Evolutionary conservation across 2,797 vertebrate species (phyloP).

Genomic region (Hippoglossus hippoglossus): DNA sequence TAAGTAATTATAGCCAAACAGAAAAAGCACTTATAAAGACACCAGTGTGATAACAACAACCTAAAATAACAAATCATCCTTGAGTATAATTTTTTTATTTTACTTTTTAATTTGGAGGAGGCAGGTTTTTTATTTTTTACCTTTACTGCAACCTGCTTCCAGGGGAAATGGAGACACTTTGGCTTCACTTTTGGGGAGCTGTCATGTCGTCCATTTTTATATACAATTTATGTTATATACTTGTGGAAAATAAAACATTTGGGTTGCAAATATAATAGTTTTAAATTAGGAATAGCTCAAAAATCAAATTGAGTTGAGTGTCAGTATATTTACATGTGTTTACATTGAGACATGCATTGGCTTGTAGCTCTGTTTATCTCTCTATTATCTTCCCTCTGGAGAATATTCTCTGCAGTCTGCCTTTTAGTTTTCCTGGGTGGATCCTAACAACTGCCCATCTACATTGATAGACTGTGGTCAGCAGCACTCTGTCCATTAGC

Average conservation of each 20-base stretch:
- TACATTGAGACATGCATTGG: neutral
- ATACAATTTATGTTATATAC: no score
- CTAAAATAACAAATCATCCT: no score
- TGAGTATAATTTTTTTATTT: no score
- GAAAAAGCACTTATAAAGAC: no score
- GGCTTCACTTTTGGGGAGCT: no score
- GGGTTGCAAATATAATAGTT: neutral
- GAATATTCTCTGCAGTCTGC: conserved; percentile 4
- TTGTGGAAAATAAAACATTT: neutral
- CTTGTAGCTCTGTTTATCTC: neutral
- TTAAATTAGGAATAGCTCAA: neutral
- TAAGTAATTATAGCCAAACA: no score
- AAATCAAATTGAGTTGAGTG: neutral
- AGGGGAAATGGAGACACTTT: no score
- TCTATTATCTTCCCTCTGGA: conserved; percentile 11
- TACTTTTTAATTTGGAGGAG: no score
- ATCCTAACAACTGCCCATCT: conserved; percentile 27
- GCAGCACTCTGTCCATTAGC: conserved; percentile 70
- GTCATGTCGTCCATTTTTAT: no score
- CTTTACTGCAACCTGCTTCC: no score
- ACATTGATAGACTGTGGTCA: conserved; percentile 31
- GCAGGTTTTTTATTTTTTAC: no score
- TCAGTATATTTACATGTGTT: neutral
- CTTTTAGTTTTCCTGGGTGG: conserved; percentile 22
- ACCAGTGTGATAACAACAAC: no score